Percentiles rank a stretch among this genome's conserved stretches.
phyloP scores from a whole-genome alignment of 2,888 invertebrate species.

The Flexamia atlantica region DNA sequence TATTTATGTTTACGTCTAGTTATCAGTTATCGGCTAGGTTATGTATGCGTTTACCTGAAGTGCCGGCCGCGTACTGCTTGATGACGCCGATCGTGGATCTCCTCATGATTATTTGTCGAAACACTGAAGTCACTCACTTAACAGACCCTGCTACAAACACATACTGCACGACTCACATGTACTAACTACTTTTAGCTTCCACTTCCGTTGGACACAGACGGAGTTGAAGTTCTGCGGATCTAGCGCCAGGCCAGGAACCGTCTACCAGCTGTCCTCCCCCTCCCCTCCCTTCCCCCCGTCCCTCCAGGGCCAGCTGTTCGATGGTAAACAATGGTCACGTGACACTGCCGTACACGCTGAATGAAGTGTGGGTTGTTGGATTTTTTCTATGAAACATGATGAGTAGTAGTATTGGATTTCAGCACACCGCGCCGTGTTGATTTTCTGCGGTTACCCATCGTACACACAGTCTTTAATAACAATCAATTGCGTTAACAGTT shows the following conservation, averaged over 20 bases:
- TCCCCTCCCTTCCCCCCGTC: neutral
- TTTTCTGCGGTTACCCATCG: no score
- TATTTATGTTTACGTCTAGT: no score
- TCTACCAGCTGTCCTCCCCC: no score
- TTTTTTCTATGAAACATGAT: no score
- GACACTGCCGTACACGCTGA: neutral
- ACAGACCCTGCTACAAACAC: neutral
- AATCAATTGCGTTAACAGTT: no score
- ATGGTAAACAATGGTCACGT: conserved; percentile 25
- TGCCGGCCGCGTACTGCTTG: conserved; percentile 24
- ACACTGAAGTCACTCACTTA: neutral
- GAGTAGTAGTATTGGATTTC: no score
- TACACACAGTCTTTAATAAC: no score
- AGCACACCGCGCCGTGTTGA: no score
- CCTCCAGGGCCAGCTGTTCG: conserved; percentile 13
- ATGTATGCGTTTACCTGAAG: conserved; percentile 19
- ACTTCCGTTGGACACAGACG: neutral
- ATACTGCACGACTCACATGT: neutral
- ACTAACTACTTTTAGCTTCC: neutral
- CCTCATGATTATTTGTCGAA: neutral
- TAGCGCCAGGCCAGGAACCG: conserved; percentile 24
- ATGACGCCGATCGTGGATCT: conserved; percentile 14
- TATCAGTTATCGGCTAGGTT: no score
- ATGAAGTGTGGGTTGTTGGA: no score
- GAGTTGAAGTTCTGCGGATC: neutral